Evolutionary conservation across 2,797 vertebrate genomes (phyloP), one percentile per base, ranked within the genome.

Genomic region (Aulostomus chinensis): DNA sequence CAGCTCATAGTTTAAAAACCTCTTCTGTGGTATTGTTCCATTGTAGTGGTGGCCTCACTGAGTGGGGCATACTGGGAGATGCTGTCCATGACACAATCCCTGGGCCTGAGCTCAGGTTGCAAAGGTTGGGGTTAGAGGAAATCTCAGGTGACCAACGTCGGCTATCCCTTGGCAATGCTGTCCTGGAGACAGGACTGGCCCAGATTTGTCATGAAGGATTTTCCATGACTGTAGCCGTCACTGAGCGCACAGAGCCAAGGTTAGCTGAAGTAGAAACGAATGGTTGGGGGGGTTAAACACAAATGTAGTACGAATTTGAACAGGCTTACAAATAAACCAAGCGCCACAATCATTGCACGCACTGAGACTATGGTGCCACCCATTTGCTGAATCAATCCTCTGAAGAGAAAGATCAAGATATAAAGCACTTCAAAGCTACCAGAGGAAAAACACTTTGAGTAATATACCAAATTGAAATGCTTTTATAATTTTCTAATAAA

Each of bases 161-260:
- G 76, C 87, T 83, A 78, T 91, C 88, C 84, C 83, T 78, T 88
- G 82, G 89, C 87, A 86, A 72, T 72, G 74, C 76, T 76, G 88
- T 90, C 77, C 78, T 84, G 73, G 82, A 88, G 83, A 90, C 82
- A 80, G 81, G 80, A 80, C 65, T 85, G 82, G 83, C 88, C 89
- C 86, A 85, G 89, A 90, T 92, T 90, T 90, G 86, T 87, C 83
- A 79, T 83, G 83, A 78, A 84, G 81, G 87, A 89, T 91, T 91
- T 92, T 92, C 92, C 89, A 88, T 92, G 88, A 88, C 86, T 83
- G 73, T 69, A 58, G 52, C 45, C 65, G 50, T 61, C 46, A 35
- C 46, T 62, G 71, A 68, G 61, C 60, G 75, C 68, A 49, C 42
- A 21, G 18, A 14, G 41, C 14, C 41, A 54, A n/a, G 31, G 26